Evolutionary conservation across 2,113 vertebrate species (phyloP).

Genomic region (Megalops atlanticus): DNA sequence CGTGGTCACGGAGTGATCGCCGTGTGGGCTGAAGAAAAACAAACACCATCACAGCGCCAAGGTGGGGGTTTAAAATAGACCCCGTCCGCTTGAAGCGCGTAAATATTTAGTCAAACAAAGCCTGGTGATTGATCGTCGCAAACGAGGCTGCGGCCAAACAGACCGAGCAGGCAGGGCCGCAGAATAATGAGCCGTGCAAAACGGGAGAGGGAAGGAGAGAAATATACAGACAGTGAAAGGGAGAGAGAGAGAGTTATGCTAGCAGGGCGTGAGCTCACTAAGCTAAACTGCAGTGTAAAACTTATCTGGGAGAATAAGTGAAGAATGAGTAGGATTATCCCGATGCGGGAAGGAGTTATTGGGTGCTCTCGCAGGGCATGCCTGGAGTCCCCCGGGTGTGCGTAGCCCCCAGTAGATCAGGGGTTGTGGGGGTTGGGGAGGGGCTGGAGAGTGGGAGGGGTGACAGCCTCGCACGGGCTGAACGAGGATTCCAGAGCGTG

Average conservation of each 20-base stretch:
- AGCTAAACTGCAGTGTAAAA: background rate
- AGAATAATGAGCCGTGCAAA: background rate
- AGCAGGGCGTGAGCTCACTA: too few species aligned
- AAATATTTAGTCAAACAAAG: background rate
- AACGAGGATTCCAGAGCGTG: constrained; percentile 1
- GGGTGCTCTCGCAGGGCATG: too few species aligned
- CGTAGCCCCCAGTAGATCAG: too few species aligned
- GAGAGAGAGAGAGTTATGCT: background rate
- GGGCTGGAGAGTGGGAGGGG: background rate
- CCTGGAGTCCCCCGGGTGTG: background rate
- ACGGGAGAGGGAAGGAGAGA: background rate
- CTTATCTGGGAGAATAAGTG: background rate
- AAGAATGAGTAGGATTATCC: too few species aligned
- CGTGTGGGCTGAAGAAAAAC: too few species aligned
- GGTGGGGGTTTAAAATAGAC: background rate
- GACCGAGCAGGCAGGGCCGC: background rate
- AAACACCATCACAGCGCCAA: too few species aligned
- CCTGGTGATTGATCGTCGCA: background rate
- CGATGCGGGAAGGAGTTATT: background rate
- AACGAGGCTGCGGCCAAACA: background rate
- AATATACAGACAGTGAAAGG: background rate
- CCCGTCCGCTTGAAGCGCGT: background rate
- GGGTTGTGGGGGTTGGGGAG: background rate
- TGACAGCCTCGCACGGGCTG: background rate
- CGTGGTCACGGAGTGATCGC: too few species aligned